Percentiles rank a stretch among this genome's conserved stretches.
Evolutionary conservation across 2,888 invertebrate genomes (phyloP).

Genomic region (Fragum fragum): DNA sequence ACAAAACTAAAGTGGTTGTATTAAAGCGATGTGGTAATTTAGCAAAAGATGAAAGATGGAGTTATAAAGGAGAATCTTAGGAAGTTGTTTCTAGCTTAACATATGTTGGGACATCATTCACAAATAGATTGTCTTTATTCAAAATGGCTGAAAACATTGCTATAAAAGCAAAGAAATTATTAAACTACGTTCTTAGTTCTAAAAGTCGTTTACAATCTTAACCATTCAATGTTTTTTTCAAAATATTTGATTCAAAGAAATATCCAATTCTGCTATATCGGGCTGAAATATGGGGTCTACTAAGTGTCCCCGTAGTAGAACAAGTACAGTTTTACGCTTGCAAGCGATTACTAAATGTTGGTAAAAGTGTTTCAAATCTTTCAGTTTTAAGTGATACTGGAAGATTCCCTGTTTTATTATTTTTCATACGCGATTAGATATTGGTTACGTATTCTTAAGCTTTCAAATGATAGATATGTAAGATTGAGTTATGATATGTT

Average conservation of each 20-base stretch:
- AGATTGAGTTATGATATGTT: too few species aligned
- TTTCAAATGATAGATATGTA: too few species aligned
- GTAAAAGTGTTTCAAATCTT: too few species aligned
- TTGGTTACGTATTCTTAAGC: too few species aligned
- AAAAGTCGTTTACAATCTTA: neutral
- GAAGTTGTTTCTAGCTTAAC: neutral
- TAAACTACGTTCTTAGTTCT: neutral
- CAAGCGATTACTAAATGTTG: neutral
- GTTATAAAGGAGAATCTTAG: neutral
- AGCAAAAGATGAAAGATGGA: neutral
- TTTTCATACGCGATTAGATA: too few species aligned
- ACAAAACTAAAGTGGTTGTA: neutral
- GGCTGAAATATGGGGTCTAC: neutral
- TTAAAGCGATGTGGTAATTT: neutral
- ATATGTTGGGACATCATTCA: neutral
- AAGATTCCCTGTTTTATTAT: too few species aligned
- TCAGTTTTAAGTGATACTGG: too few species aligned
- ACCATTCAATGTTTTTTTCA: neutral
- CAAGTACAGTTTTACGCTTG: neutral
- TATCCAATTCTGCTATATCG: neutral
- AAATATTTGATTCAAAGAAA: neutral
- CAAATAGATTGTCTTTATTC: neutral
- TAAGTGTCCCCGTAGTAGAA: neutral
- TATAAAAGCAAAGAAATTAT: neutral
- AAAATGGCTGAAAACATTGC: neutral